Conservation (phyloP, 2,797 vertebrate species). For the Sphenodon punctatus region DNA sequence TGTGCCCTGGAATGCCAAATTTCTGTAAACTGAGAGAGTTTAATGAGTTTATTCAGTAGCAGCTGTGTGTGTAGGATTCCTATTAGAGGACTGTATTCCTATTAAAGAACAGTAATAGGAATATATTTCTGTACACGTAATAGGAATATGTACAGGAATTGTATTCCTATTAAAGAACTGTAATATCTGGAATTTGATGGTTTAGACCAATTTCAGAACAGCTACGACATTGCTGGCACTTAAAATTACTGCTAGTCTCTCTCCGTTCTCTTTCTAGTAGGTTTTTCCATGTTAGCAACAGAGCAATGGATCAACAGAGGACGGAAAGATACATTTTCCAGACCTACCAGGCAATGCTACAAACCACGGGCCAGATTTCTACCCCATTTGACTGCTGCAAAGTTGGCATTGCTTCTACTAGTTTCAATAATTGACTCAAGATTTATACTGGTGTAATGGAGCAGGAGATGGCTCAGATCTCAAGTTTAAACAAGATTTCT, state of each 20-base stretch:
- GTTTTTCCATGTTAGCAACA: background rate
- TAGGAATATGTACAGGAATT: too few species aligned
- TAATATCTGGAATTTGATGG: background rate
- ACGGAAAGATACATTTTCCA: fast-evolving
- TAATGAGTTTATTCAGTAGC: background rate
- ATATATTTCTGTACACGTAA: too few species aligned
- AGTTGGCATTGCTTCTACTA: fast-evolving
- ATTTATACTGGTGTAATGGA: fast-evolving
- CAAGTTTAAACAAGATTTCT: background rate
- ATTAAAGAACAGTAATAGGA: too few species aligned
- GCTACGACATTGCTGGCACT: background rate
- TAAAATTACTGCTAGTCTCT: background rate
- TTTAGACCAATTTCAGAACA: background rate
- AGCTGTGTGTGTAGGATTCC: background rate
- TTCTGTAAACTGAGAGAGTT: too few species aligned
- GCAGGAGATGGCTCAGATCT: fast-evolving
- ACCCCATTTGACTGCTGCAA: background rate
- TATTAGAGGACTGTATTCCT: background rate
- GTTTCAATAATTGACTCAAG: fast-evolving
- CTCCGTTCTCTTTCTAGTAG: background rate
- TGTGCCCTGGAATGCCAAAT: too few species aligned
- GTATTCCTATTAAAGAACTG: background rate
- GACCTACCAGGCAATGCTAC: background rate
- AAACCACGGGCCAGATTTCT: background rate
- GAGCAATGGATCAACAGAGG: background rate